Percentiles rank a stretch among this genome's conserved stretches.
Evolutionary conservation across 1,140 invertebrate species (phyloP).

Genomic region (Drosophila navojoa): DNA sequence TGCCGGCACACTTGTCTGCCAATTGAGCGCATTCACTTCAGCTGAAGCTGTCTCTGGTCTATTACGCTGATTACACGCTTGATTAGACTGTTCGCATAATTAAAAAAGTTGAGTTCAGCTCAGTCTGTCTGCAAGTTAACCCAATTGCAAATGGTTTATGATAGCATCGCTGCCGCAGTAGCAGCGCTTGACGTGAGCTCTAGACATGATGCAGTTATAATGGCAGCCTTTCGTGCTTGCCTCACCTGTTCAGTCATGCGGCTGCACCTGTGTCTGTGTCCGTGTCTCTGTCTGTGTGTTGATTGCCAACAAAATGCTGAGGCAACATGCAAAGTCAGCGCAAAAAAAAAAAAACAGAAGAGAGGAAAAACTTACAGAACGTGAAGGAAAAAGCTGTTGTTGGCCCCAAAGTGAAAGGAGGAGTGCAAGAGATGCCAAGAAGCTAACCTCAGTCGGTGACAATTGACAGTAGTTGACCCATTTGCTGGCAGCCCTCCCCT

Average conservation of each 20-base stretch:
- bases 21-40: not conserved
- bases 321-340: conserved; percentile 64
- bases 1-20: not conserved
- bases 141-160: conserved; percentile 42
- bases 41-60: conserved; percentile 5
- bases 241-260: not conserved
- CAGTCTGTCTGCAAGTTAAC: conserved; percentile 17
- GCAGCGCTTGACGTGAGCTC: not conserved
- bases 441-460: no score
- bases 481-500: no score
- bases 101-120: not conserved
- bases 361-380: conserved; percentile 8
- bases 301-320: conserved; percentile 26
- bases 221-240: not conserved
- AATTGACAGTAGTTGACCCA: no score
- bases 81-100: conserved; percentile 2
- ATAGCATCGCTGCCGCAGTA: not conserved
- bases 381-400: not conserved
- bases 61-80: not conserved
- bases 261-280: conserved; percentile 23
- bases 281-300: not conserved
- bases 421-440: no score
- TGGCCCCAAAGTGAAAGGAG: conserved; percentile 9
- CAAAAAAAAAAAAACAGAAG: conserved; percentile 22
- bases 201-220: conserved; percentile 34